Evolutionary conservation across 1,140 invertebrate genomes (phyloP).

Genomic region (Dryas iulia): DNA sequence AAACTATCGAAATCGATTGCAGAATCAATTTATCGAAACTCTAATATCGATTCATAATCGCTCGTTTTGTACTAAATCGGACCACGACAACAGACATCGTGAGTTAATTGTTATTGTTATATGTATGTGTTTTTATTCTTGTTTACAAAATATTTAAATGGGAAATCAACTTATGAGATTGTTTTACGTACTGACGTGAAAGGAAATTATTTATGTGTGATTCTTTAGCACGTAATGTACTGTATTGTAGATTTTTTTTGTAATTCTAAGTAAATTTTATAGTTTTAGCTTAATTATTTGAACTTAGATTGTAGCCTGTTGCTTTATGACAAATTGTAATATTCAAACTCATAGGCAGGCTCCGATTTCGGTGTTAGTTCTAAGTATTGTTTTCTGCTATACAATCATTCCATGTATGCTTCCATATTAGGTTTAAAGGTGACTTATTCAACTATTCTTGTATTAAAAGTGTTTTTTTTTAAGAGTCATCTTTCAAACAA

Average conservation of each 20-base stretch:
- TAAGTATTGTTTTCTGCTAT: slow-evolving; percentile 45
- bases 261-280: slow-evolving; percentile 27
- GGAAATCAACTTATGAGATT: slow-evolving; percentile 65
- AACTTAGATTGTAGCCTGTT: slow-evolving; percentile 46
- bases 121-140: slow-evolving; percentile 65
- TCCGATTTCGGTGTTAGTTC: slow-evolving; percentile 35
- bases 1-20: not conserved
- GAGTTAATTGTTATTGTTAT: slow-evolving; percentile 59
- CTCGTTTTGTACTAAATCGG: not conserved
- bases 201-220: slow-evolving; percentile 78
- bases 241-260: slow-evolving; percentile 41
- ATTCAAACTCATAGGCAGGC: slow-evolving; percentile 32
- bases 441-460: not conserved
- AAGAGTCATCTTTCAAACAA: slow-evolving; percentile 21
- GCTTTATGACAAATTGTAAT: slow-evolving; percentile 14
- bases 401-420: slow-evolving; percentile 49
- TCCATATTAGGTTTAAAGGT: slow-evolving; percentile 21
- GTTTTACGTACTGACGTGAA: slow-evolving; percentile 59
- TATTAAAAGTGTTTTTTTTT: not conserved
- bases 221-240: slow-evolving; percentile 65
- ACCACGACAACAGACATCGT: slow-evolving; percentile 5
- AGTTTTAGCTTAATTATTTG: slow-evolving; percentile 30
- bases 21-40: not conserved
- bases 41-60: not conserved
- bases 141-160: slow-evolving; percentile 60